Conservation (phyloP, 53 echinoderm and acorn worm genomes). For the Apostichopus leukothele region DNA sequence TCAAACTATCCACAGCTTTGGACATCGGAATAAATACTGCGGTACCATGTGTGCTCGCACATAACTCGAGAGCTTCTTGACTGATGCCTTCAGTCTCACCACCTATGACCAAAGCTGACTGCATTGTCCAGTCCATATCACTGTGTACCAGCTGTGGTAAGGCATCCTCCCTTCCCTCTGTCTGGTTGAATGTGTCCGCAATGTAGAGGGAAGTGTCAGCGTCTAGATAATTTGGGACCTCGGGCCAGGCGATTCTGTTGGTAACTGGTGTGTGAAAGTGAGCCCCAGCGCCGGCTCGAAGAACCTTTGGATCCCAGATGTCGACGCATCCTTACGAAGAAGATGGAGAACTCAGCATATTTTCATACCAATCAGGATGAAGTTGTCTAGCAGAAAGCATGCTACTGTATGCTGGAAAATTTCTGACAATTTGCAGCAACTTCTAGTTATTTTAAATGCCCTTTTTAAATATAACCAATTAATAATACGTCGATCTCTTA, state of each 20-base stretch:
- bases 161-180: conserved; percentile 19
- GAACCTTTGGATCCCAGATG: conserved; percentile 94
- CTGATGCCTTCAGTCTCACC: conserved; percentile 91
- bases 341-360: neutral
- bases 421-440: too few relatives aligned
- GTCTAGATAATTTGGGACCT: conserved; percentile 62
- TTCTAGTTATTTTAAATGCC: too few relatives aligned
- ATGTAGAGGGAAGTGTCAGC: conserved; percentile 57
- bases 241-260: conserved; percentile 63
- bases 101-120: conserved; percentile 80
- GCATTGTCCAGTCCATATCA: conserved; percentile 58
- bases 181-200: conserved; percentile 55
- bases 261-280: conserved; percentile 82
- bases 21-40: conserved; percentile 80
- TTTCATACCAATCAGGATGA: too few relatives aligned
- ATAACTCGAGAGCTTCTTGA: conserved; percentile 60
- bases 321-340: conserved; percentile 81
- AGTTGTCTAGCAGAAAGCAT: too few relatives aligned
- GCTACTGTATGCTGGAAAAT: too few relatives aligned
- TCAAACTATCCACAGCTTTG: conserved; percentile 70
- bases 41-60: conserved; percentile 64
- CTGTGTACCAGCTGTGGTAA: conserved; percentile 33
- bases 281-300: conserved; percentile 89
- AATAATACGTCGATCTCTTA: too few relatives aligned
- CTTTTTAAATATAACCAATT: too few relatives aligned